phyloP scores from a whole-genome alignment of 2,888 invertebrate genomes.

The Ethmia dodecea region DNA sequence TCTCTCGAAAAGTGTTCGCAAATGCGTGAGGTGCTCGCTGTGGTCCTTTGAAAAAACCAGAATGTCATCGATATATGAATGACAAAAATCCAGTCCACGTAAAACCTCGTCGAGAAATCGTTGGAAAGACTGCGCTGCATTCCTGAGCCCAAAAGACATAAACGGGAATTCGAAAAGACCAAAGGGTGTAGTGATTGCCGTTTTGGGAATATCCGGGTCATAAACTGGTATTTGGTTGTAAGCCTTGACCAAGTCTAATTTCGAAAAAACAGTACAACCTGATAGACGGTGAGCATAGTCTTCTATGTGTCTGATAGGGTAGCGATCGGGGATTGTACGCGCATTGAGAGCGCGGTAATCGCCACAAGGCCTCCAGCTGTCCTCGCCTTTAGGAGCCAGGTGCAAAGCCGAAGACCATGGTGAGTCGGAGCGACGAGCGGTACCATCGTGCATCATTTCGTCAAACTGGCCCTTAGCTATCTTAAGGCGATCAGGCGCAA shows the following conservation, averaged over 20 bases:
- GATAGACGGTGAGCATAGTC: slow-evolving; percentile 7
- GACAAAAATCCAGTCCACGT: neutral
- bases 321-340: slow-evolving; percentile 18
- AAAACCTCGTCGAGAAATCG: neutral
- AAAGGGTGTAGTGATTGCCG: slow-evolving; percentile 32
- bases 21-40: neutral
- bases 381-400: slow-evolving; percentile 13
- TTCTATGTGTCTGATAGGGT: slow-evolving; percentile 18
- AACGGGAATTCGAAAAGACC: slow-evolving; percentile 29
- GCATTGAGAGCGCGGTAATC: slow-evolving; percentile 19
- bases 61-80: neutral
- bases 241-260: slow-evolving; percentile 15
- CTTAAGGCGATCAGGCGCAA: slow-evolving; percentile 13
- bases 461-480: slow-evolving; percentile 12
- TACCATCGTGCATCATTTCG: slow-evolving; percentile 12
- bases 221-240: slow-evolving; percentile 5
- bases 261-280: neutral
- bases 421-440: slow-evolving; percentile 10
- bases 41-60: neutral
- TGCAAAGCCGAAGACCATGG: slow-evolving; percentile 17
- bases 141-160: slow-evolving; percentile 16
- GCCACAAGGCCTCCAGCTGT: slow-evolving; percentile 17
- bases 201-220: slow-evolving; percentile 17
- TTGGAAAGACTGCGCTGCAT: neutral
- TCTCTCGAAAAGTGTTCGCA: neutral